Conservation (phyloP, 1,140 invertebrate species). For the Pseudomyrmex cubaensis region DNA sequence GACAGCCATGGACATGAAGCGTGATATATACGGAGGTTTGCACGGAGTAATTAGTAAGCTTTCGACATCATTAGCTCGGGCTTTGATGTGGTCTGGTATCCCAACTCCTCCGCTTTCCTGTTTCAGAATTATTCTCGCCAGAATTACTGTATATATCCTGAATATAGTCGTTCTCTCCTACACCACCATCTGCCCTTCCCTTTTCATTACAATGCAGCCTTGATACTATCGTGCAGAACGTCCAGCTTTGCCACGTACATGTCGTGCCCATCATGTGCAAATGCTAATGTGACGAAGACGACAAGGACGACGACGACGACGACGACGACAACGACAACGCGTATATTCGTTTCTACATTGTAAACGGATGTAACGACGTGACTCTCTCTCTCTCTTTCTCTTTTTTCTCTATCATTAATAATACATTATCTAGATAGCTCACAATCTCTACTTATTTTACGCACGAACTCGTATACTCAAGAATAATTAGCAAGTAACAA, state of each 20-base stretch:
- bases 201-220: slow-evolving; percentile 74
- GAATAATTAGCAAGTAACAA: slow-evolving; percentile 25
- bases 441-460: slow-evolving; percentile 6
- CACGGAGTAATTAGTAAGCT: slow-evolving; percentile 78
- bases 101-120: slow-evolving; percentile 67
- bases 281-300: slow-evolving; percentile 52
- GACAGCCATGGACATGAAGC: slow-evolving; percentile 2
- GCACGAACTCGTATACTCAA: slow-evolving; percentile 10
- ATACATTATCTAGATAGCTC: slow-evolving; percentile 29
- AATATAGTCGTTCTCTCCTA: slow-evolving; percentile 64
- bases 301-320: background rate
- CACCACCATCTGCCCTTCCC: slow-evolving; percentile 16
- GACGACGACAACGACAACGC: background rate
- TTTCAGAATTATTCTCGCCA: slow-evolving; percentile 76
- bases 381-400: slow-evolving; percentile 34
- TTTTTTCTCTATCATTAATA: slow-evolving; percentile 1
- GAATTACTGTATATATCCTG: slow-evolving; percentile 69
- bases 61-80: slow-evolving; percentile 78
- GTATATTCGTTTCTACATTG: slow-evolving; percentile 16
- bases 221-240: slow-evolving; percentile 72
- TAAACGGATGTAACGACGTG: slow-evolving; percentile 33
- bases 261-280: slow-evolving; percentile 53
- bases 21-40: slow-evolving; percentile 62
- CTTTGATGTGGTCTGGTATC: slow-evolving; percentile 77
- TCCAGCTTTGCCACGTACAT: slow-evolving; percentile 54